Evolutionary conservation across 2,113 vertebrate genomes (phyloP), one percentile per base, ranked within the genome.

Genomic region (Phainopepla nitens): DNA sequence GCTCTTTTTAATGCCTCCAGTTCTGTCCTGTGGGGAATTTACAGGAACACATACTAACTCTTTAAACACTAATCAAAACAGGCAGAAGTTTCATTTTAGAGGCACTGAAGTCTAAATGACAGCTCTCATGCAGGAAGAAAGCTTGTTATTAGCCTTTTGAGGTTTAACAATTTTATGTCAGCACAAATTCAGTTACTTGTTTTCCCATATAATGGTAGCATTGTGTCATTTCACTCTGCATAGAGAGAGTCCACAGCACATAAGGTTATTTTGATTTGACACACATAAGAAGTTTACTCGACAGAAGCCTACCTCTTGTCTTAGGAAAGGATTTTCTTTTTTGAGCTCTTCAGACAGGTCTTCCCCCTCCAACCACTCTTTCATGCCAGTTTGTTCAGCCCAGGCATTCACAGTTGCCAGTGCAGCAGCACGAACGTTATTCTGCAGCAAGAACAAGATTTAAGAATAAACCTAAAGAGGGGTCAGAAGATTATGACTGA

Each of bases 301-400:
- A 54, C 33, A 82, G 42, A 87, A 94, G 42, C 50, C 36, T 95
- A 99, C 99, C 99, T 99, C 99, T 98, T 99, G 99, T 62, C 99
- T 98, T 53, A 99, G 96, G 92, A 99, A 99, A 82, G 99, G 99
- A 75, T 99, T 99, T 96, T 99, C 99, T 56, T 98, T 99, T 97
- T 98, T 99, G 77, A 99, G 98, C 89, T 99, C 99, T 77, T 99
- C 99, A n/a, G 99, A 99, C 49, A 99, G 91, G 69, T 99, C 99
- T 78, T 99, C 99, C 62, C 99, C 99, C 88, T 99, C 99, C 58
- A 99, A 91, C 99, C 99, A 99, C 35, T 99, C 99, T 95, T 99
- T 99, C 99, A 99, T 99, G 33, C 99, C 99, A 3, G 99, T 99
- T 94, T 99, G 99, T 81, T 99, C 99, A 79, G 99, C 98, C 99